Percentiles rank a stretch among this genome's conserved stretches.
phyloP scores from a whole-genome alignment of 2,113 vertebrate genomes.

The Pelusios castaneus region DNA sequence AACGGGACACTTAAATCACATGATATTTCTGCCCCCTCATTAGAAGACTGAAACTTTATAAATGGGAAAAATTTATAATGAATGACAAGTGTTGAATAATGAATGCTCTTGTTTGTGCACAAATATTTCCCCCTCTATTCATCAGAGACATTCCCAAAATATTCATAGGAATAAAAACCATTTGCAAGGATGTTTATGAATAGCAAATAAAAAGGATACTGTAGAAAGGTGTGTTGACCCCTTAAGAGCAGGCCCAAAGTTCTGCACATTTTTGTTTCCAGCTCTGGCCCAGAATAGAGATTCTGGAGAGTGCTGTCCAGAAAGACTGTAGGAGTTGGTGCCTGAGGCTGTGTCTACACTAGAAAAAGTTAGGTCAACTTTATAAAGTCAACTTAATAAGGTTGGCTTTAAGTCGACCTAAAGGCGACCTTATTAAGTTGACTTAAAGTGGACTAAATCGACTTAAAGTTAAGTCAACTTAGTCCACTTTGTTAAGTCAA shows the following conservation, averaged over 20 bases:
- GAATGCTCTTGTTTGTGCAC: neutral
- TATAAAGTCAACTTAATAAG: too few species aligned
- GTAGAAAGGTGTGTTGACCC: neutral
- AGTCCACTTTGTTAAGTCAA: too few species aligned
- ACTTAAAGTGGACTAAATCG: too few species aligned
- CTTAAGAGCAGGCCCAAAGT: neutral
- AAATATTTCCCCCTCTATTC: neutral
- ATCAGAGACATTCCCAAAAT: neutral
- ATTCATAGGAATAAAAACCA: neutral
- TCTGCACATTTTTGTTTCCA: neutral
- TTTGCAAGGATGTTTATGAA: neutral
- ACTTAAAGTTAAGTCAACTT: too few species aligned
- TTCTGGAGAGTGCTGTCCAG: neutral
- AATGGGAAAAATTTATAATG: neutral
- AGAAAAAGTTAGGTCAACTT: too few species aligned
- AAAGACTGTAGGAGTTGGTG: neutral
- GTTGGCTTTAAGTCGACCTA: too few species aligned
- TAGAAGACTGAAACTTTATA: neutral
- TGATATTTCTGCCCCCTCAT: neutral
- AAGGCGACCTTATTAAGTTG: too few species aligned
- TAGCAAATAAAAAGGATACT: neutral
- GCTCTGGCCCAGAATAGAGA: neutral
- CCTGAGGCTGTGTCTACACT: too few species aligned
- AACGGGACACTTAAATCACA: neutral
- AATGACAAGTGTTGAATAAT: neutral